Evolutionary conservation across 2,888 invertebrate species (phyloP), one percentile per base, ranked within the genome.

Genomic region (Meteorus cinctellus): DNA sequence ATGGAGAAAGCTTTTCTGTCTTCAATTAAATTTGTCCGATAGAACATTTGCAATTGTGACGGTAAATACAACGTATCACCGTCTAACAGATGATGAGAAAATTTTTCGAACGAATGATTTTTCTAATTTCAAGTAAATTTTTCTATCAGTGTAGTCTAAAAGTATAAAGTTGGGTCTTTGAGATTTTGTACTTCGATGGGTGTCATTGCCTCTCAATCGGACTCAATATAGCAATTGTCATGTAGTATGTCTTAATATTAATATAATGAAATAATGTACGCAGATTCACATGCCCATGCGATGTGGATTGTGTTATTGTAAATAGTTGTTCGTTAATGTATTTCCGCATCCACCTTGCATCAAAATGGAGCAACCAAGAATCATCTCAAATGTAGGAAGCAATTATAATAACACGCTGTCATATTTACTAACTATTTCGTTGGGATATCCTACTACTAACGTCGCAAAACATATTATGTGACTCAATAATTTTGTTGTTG

Each of bases 311-410:
- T 34, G 12, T 59, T 3, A 70, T 59, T 59, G 51, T 34, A 36
- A 70, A 70, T 51, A 51, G 41, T 68, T 29, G 55, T 55, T 55
- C 19, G 31, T 34, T 31, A 36, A 59, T 36, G 27, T 48, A 68
- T 51, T 45, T 45, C 34, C 67, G 19, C 16, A 59, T 71, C 36
- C 71, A 71, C 51, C n/a, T 71, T 71, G 71, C 71, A 71, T 60
- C 4, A 60, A 71, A 34, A 45, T 62, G 71, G 36, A 24, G 41
- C 36, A 24, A 62, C 41, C 41, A 66, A 29, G 59, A 76, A 16
- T 41, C 14, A 78, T 81, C 83, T 82, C 79, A 81, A 82, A 76
- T 84, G 79, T 84, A 82, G 77, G 80, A 85, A 85, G 84, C 82
- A 82, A 84, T 82, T 85, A 82, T 78, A 79, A 78, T 82, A 82